Evolutionary conservation across 2,888 invertebrate genomes (phyloP).

Genomic region (Drosophila affinis): DNA sequence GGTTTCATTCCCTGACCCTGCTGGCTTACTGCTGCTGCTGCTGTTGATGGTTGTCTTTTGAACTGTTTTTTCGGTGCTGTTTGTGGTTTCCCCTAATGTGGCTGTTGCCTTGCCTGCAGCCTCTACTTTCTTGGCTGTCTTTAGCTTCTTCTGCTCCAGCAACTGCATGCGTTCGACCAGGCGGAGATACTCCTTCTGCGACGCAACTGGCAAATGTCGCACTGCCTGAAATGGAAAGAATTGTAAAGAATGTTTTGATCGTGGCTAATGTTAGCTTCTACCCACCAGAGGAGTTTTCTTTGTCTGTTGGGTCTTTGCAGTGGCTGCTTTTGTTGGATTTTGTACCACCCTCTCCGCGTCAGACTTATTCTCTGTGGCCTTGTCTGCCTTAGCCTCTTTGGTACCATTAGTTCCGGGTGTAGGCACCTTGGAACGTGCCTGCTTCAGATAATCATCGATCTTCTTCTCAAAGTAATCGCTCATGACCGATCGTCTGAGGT

Average conservation of each 20-base stretch:
- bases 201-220: constrained; percentile 82
- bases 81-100: not conserved
- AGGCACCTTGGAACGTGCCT: constrained; percentile 74
- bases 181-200: constrained; percentile 82
- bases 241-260: not conserved
- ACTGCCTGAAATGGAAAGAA: constrained; percentile 75
- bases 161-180: constrained; percentile 82
- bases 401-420: constrained; percentile 15
- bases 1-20: not conserved
- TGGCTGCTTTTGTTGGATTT: not conserved
- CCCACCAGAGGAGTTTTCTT: constrained; percentile 77
- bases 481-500: constrained; percentile 62
- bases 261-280: constrained; percentile 1
- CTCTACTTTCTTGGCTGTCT: not conserved
- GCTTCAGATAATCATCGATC: constrained; percentile 80
- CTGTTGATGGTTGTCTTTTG: not conserved
- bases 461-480: constrained; percentile 80
- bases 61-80: not conserved
- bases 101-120: not conserved
- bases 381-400: constrained; percentile 3
- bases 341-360: not conserved
- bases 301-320: constrained; percentile 9
- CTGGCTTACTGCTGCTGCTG: not conserved
- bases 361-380: not conserved
- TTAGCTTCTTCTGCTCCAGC: constrained; percentile 75